Conservation (phyloP, 2,113 vertebrate species). For the Alectura lathami region DNA sequence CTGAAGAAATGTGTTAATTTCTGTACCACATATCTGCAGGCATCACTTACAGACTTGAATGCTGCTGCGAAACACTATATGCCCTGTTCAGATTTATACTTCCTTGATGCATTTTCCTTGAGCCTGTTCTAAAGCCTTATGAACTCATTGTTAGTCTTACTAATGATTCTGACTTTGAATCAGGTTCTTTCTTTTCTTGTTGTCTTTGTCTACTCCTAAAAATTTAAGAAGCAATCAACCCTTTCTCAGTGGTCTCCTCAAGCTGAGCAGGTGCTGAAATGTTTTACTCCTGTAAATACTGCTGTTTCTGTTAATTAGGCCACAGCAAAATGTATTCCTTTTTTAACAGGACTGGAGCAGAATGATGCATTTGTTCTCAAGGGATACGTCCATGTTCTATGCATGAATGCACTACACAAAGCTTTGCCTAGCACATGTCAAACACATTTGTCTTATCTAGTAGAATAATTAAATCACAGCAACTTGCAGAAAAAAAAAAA, state of each 20-base stretch:
- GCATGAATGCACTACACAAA: conserved; percentile 10
- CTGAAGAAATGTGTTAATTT: not conserved
- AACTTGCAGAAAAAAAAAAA: not conserved
- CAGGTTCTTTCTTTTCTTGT: not conserved
- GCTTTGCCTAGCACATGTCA: conserved; percentile 1
- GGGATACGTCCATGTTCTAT: not conserved
- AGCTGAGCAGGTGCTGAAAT: not conserved
- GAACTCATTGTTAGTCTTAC: not conserved
- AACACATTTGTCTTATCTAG: conserved; percentile 6
- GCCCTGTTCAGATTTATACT: not conserved
- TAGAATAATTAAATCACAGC: conserved; percentile 1
- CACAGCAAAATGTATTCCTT: not conserved
- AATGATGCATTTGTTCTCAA: conserved; percentile 9
- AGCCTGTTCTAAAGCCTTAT: not conserved
- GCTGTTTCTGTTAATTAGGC: not conserved
- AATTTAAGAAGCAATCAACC: not conserved
- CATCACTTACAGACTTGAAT: not conserved
- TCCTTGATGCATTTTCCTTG: not conserved
- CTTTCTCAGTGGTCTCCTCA: not conserved
- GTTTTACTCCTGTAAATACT: not conserved
- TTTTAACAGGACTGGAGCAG: not conserved
- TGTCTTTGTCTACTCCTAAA: not conserved
- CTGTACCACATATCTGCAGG: not conserved
- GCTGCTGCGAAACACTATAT: not conserved
- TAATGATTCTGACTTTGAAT: not conserved